Base-by-base conservation (phyloP, 2,888 invertebrate species). In the Chaetogeoica ovagalla region DNA sequence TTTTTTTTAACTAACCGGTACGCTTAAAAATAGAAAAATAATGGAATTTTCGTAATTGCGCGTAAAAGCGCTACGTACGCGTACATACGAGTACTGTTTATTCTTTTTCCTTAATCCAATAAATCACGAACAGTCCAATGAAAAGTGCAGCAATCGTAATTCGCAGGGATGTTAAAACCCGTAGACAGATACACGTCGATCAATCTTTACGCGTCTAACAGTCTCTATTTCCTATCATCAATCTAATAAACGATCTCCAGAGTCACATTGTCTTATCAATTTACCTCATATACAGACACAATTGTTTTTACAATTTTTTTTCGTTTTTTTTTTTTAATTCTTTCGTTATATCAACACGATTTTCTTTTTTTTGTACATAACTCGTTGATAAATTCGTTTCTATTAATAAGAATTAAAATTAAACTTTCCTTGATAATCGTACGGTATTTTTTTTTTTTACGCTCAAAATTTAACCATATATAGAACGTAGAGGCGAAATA, bases 201-300 rank as follows among this genome's bases (percentile, higher is more conserved):
- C 69, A 70, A 70, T 70, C 69, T 57, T 55, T 55, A 70, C 19
- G 55, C 55, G n/a, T 55, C 55, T 37, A 55, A 70, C 69, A 70
- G 30, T 1, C n/a, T 57, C 37, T n/a, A 57, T 55, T 55, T 70
- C n/a, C 69, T 55, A 30, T 55, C 55, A 19, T 30, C 55, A 30
- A 55, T 9, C 19, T 70, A 55, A 70, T 70, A 70, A 70, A 70
- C 37, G 55, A 52, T 70, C 30, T 55, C 57, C 8, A 37, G 69
- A 37, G 48, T 37, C 30, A 37, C 19, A 6, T 37, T 19, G 30
- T 69, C 55, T 70, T 70, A 70, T 70, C 69, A 55, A 55, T 70
- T 57, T 55, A 19, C n/a, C 30, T 19, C 52, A 9, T 19, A 55
- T 48, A 1, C 37, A 30, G 69, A 17, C 55, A 52, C 55, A 43